Conservation (phyloP, 2,797 vertebrate genomes). For the Neosalanx taihuensis region DNA sequence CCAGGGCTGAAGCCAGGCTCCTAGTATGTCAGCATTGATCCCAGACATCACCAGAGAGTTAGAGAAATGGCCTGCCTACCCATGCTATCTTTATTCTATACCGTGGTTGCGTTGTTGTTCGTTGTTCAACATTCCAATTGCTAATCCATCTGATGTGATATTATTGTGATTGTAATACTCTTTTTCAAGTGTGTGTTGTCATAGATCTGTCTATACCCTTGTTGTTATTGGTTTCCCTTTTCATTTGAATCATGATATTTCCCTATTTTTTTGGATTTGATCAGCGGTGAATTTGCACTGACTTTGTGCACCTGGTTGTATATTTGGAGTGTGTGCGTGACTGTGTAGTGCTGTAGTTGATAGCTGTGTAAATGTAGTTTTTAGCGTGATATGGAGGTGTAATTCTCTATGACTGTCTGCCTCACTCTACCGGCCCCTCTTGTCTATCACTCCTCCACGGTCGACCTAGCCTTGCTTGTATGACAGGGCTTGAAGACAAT, state of each 20-base stretch:
- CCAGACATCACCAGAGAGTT: no score
- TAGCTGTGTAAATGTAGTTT: slow-evolving; percentile 48
- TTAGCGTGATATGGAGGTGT: slow-evolving; percentile 58
- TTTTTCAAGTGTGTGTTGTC: slow-evolving; percentile 27
- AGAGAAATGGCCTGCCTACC: slow-evolving; percentile 24
- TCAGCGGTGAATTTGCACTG: slow-evolving; percentile 65
- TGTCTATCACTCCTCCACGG: slow-evolving; percentile 50
- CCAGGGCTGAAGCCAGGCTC: slow-evolving; percentile 30
- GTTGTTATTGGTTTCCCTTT: slow-evolving; percentile 30
- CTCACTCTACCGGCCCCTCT: slow-evolving; percentile 33
- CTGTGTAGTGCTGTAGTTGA: slow-evolving; percentile 61
- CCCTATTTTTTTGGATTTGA: slow-evolving; percentile 56
- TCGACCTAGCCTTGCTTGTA: slow-evolving; percentile 30
- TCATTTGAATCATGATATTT: slow-evolving; percentile 50
- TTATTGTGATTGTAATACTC: slow-evolving; percentile 54
- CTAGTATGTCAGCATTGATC: slow-evolving; percentile 26
- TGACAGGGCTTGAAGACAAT: slow-evolving; percentile 34
- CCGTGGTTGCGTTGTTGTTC: slow-evolving; percentile 21
- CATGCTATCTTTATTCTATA: slow-evolving; percentile 40
- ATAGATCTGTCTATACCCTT: slow-evolving; percentile 31
- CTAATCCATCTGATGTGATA: slow-evolving; percentile 55
- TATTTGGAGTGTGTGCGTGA: slow-evolving; percentile 47
- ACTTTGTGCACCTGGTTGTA: slow-evolving; percentile 61
- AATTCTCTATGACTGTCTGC: slow-evolving; percentile 58
- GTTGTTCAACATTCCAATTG: slow-evolving; percentile 60